Conservation (phyloP, 92 coral and sea anemone genomes). For the Parazoanthus swiftii region DNA sequence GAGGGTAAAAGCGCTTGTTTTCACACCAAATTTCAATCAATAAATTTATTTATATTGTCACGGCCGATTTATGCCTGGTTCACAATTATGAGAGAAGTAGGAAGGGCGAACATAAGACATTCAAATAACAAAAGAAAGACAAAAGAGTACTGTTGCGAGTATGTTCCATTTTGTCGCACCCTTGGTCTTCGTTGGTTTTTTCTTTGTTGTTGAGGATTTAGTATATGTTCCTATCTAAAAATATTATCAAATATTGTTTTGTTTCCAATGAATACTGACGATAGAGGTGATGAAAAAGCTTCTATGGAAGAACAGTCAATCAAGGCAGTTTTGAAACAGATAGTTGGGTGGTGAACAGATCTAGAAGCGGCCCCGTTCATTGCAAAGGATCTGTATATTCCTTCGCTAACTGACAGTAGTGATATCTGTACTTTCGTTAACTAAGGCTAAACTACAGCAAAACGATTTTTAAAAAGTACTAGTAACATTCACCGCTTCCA, state of each 20-base stretch:
- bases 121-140: background rate
- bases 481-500: too few species aligned
- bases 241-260: background rate
- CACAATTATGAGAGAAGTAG: too few species aligned
- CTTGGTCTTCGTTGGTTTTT: too few species aligned
- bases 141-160: background rate
- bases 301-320: too few species aligned
- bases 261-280: background rate
- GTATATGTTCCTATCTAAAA: background rate
- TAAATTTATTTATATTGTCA: conserved; percentile 15
- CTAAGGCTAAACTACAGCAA: background rate
- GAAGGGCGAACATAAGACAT: too few species aligned
- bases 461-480: too few species aligned
- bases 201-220: too few species aligned
- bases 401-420: background rate
- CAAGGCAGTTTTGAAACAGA: too few species aligned
- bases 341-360: too few species aligned
- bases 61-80: background rate
- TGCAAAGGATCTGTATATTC: background rate
- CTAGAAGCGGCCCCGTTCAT: background rate
- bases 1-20: conserved; percentile 15
- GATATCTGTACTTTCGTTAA: background rate
- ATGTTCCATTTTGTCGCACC: too few species aligned
- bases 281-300: background rate
- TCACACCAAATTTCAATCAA: background rate